Base-by-base conservation (phyloP, 2,888 invertebrate genomes). In the Diogma glabrata region DNA sequence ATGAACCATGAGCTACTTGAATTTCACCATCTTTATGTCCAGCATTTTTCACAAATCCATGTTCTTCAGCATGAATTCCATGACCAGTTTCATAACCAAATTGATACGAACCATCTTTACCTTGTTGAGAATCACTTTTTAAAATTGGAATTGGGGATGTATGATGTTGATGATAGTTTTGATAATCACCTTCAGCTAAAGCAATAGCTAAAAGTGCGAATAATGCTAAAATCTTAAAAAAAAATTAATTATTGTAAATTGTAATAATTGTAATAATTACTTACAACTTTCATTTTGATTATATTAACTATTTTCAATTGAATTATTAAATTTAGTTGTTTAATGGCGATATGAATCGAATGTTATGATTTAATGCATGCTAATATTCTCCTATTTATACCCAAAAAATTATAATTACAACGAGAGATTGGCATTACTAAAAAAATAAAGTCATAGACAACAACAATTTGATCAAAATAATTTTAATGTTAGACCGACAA, bases 81-180 rank as follows among this genome's bases (percentile, higher is more conserved):
- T 86, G 84, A 24, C 79, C 84, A 50, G 84, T 82, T 66, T 84
- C 82, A 60, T 83, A 86, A 77, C 78, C 82, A 33, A 14, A 48
- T 33, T 48, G 48, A 33, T 48, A 48, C n/a, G 48, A 48, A n/a
- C 48, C 48, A 16, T 48, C 48, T 22, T 48, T 30, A 33, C 22
- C 19, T 48, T n/a, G 30, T 3, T 48, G 30, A n/a, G 48, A 48
- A 22, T 48, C 48, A 16, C 48, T 48, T 48, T 48, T 48, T 16
- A 48, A 9, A 22, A 48, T 48, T 30, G 48, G 48, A 20, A 48
- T 48, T 4, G 19, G 30, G 30, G 30, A 20, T 33, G 19, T 30
- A 2, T 48, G 16, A 33, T 12, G n/a, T 30, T 48, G 30, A 33
- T 48, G n/a, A 9, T 30, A 20, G 22, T 14, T 17, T 9, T 30